Evolutionary conservation across 2,888 invertebrate species (phyloP).

Genomic region (Phymatocera aterrima): DNA sequence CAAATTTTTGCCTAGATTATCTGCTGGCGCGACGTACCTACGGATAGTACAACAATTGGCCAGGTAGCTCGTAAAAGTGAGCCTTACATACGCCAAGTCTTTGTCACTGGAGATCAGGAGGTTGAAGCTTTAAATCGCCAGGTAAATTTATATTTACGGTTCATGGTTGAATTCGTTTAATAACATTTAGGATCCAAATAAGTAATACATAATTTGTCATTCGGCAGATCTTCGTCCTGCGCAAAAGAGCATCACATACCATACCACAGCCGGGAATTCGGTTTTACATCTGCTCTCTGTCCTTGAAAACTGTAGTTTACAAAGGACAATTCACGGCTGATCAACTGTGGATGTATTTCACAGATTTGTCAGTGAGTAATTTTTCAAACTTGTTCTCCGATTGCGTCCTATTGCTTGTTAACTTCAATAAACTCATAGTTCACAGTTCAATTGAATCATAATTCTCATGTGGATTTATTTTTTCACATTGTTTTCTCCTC

Average conservation of each 20-base stretch:
- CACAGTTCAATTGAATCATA: conserved; percentile 13
- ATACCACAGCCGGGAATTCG: conserved; percentile 90
- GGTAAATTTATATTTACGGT: conserved; percentile 75
- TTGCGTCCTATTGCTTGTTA: conserved; percentile 24
- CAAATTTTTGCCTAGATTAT: conserved; percentile 79
- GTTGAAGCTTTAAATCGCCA: conserved; percentile 81
- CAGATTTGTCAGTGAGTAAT: conserved; percentile 77
- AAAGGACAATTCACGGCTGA: conserved; percentile 98
- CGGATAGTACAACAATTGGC: conserved; percentile 90
- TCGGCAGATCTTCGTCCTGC: conserved; percentile 90
- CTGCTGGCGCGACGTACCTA: conserved; percentile 96
- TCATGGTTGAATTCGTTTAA: conserved; percentile 3
- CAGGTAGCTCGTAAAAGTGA: conserved; percentile 95
- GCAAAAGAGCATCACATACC: conserved; percentile 94
- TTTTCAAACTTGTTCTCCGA: conserved; percentile 15
- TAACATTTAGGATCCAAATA: background rate
- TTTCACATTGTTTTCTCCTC: conserved; percentile 11
- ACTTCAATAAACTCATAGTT: conserved; percentile 18
- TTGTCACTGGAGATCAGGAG: conserved; percentile 83
- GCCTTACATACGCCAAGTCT: conserved; percentile 97
- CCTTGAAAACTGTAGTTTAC: conserved; percentile 93
- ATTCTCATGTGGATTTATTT: background rate
- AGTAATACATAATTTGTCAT: background rate
- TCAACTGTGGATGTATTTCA: conserved; percentile 90
- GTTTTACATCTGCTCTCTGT: conserved; percentile 98